Base-by-base conservation (phyloP, 2,113 vertebrate species). In the Taxidea taxus region DNA sequence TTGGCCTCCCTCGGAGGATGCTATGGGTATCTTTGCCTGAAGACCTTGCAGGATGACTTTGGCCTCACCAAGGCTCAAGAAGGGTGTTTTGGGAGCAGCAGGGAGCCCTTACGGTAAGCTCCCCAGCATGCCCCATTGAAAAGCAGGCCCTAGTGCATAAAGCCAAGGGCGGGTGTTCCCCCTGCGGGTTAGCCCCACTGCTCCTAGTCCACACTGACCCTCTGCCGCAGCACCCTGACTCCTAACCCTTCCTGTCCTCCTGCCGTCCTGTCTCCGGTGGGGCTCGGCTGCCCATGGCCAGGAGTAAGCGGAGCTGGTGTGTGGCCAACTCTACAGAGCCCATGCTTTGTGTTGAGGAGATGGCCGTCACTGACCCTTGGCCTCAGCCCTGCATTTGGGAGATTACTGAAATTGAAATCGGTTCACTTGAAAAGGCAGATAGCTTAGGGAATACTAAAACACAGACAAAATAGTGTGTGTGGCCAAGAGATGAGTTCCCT, bases 141-240 rank as follows among this genome's bases (percentile, higher is more conserved):
- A 51, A 78, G 78, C 70, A 44, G 31, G n/a, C 44, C 21, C 86
- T 13, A 3, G 23, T 25, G 78, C 15, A n/a, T 11, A 21, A 25
- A 4, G n/a, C 75, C 2, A 1, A 1, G 47, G 37, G 34, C 0
- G 0, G 62, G 37, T 2, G 0, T 18, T 83, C 37, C 3, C 29
- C 58, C 60, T 80, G 5, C 25, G 20, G 14, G 13, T 39, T 47
- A n/a, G 42, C 90, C 47, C 44, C 64, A 29, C 70, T 60, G 34
- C 4, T 27, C 12, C 51, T 31, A 20, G 8, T 25, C 16, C 54
- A 75, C 25, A 68, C 70, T 34, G 21, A 68, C 68, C 37, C 49
- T 56, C 42, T 7, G 0, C 27, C 16, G 4, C 56, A 75, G 34
- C 39, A 62, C 58, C 20, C 25, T 39, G 8, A 15, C 68, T 82